These are phyloP conservation scores for Periophthalmodon schlosseri DNA, from an alignment of 2,113 vertebrate species.

Conservation along the genomic window DNA sequence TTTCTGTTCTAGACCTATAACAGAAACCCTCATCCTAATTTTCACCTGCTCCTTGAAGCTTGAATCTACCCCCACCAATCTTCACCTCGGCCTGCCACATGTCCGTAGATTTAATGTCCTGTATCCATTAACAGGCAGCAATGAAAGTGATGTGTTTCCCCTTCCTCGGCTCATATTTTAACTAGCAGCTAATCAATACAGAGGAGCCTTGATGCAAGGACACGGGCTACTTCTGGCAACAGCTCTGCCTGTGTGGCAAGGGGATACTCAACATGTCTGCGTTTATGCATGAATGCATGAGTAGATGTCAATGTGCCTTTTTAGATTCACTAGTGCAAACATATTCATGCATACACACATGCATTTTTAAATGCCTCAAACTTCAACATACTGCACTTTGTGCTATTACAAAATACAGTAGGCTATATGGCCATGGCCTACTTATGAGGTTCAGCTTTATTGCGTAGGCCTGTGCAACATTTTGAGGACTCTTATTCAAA, in stretches of 20 bases:
- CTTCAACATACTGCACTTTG: not conserved
- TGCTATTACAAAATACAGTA: not conserved
- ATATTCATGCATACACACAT: conserved; percentile 2
- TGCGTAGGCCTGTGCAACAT: too few species aligned
- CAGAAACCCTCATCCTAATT: conserved; percentile 12
- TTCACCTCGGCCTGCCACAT: conserved; percentile 18
- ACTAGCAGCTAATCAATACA: conserved; percentile 56
- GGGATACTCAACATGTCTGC: conserved; percentile 4
- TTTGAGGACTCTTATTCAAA: too few species aligned
- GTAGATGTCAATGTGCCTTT: not conserved
- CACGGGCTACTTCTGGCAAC: conserved; percentile 19
- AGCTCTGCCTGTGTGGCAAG: not conserved
- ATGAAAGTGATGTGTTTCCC: conserved; percentile 46
- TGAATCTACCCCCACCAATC: not conserved
- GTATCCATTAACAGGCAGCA: conserved; percentile 43
- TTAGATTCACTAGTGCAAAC: not conserved
- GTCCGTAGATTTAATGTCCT: conserved; percentile 35
- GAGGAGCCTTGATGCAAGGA: conserved; percentile 32
- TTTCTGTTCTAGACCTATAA: conserved; percentile 15
- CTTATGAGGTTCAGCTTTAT: too few species aligned
- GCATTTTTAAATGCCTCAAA: not conserved
- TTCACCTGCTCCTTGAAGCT: not conserved
- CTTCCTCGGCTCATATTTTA: conserved; percentile 50
- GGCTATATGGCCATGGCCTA: too few species aligned
- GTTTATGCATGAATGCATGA: conserved; percentile 8